Conservation (phyloP, 2,797 vertebrate genomes). For the Myripristis jacobus region DNA sequence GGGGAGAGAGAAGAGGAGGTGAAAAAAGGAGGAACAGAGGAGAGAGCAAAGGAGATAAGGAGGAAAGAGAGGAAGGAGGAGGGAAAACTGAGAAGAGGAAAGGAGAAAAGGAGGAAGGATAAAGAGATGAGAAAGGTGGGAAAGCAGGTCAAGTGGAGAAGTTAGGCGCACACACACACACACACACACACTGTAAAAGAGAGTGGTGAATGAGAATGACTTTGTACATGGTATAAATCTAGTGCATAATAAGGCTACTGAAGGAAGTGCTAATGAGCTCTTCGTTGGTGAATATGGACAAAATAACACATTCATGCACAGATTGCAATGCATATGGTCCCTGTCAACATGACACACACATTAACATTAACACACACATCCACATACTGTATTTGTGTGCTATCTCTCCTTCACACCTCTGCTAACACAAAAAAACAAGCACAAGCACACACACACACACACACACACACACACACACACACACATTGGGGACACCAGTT, state of each 20-base stretch:
- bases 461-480: constrained; percentile 10
- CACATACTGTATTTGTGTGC: constrained; percentile 18
- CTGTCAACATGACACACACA: constrained; percentile 44
- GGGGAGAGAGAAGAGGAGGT: neutral
- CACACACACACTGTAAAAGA: neutral
- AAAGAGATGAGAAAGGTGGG: neutral
- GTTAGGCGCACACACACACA: neutral
- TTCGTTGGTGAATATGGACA: constrained; percentile 42
- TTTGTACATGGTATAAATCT: constrained; percentile 37
- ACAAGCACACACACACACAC: no score
- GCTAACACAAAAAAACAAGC: neutral
- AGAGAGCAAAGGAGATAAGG: no score
- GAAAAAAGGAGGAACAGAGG: constrained; percentile 16
- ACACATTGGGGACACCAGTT: constrained; percentile 4
- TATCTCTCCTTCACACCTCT: constrained; percentile 40
- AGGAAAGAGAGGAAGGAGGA: neutral
- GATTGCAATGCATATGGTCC: constrained; percentile 66
- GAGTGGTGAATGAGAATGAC: neutral
- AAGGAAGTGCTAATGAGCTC: constrained; percentile 46
- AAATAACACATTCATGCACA: constrained; percentile 50
- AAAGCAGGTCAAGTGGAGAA: no score
- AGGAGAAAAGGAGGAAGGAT: neutral
- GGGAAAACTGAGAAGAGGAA: neutral
- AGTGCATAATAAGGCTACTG: constrained; percentile 41
- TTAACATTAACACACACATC: constrained; percentile 35